Base-by-base conservation (phyloP, 1,140 invertebrate species). In the Drosophila leontia region DNA sequence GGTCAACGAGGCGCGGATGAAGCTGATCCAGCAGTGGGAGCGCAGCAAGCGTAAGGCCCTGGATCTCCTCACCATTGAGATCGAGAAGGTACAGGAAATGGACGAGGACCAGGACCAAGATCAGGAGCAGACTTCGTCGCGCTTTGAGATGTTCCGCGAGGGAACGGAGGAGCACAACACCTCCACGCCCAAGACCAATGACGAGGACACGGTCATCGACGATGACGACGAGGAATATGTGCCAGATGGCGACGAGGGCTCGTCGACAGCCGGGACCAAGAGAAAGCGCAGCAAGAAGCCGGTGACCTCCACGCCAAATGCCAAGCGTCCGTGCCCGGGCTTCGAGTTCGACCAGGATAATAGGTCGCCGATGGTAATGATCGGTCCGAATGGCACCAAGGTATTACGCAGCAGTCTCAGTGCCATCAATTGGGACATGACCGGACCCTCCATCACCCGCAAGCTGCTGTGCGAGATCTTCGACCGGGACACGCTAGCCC, bases 381-480 rank as follows among this genome's bases (percentile, higher is more conserved):
- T 93, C 53, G 93, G 93, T 23, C 68, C 78, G 2, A 92, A 93
- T 55, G 78, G 82, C 50, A 93, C 93, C 1, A 45, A 70, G 45
- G 60, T 93, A 1, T 29, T 75, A 1, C 78, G 74, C 5, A n/a
- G 32, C 7, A 58, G 69, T 3, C 80, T 91, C 42, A 34, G 79
- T 8, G 53, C 56, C 7, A 82, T 93, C 0, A 92, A 93, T 29
- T 93, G 93, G 93, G 48, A 39, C 8, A 58, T 65, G 32, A 79
- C 78, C 12, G 91, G 91, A 7, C 75, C 92, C 13, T 76, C 82
- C 1, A 91, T 93, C 23, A 93, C 93, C 1, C 77, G 93, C 7
- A 93, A 92, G 63, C 57, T 93, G 44, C 78, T 93, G 3, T 80
- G 84, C 51, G 75, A 90, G 41, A 60, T 93, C 39, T 93, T 93